Evolutionary conservation across 2,797 vertebrate genomes (phyloP).

Genomic region (Enteromius trimaculatus): DNA sequence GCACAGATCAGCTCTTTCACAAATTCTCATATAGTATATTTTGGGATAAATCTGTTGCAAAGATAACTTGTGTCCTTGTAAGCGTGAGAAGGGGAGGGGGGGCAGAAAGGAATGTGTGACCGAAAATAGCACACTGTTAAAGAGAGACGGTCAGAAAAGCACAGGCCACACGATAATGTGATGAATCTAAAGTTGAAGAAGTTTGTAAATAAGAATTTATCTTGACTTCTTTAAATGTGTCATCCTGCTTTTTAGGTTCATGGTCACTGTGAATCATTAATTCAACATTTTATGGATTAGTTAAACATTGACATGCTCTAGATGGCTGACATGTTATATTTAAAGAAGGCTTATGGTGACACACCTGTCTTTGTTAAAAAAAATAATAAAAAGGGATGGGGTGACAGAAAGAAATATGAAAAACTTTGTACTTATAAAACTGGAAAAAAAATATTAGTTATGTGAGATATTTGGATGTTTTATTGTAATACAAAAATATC

Average conservation of each 20-base stretch:
- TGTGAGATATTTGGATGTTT: not conserved
- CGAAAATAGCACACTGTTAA: slow-evolving; percentile 13
- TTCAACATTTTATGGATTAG: too few species aligned
- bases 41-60: not conserved
- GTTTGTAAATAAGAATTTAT: not conserved
- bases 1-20: not conserved
- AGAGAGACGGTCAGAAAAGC: not conserved
- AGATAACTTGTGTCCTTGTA: not conserved
- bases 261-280: not conserved
- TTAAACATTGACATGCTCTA: not conserved
- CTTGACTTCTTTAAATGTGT: not conserved
- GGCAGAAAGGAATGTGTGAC: not conserved
- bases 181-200: not conserved
- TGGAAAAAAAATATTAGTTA: not conserved
- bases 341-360: not conserved
- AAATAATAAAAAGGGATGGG: not conserved
- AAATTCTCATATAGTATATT: not conserved
- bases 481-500: not conserved
- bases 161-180: not conserved
- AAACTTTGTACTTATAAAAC: not conserved
- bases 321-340: not conserved
- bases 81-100: not conserved
- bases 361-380: not conserved
- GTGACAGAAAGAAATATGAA: not conserved
- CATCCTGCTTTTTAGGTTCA: not conserved